Evolutionary conservation across 2,888 invertebrate species (phyloP).

Genomic region (Thymelicus acteon): DNA sequence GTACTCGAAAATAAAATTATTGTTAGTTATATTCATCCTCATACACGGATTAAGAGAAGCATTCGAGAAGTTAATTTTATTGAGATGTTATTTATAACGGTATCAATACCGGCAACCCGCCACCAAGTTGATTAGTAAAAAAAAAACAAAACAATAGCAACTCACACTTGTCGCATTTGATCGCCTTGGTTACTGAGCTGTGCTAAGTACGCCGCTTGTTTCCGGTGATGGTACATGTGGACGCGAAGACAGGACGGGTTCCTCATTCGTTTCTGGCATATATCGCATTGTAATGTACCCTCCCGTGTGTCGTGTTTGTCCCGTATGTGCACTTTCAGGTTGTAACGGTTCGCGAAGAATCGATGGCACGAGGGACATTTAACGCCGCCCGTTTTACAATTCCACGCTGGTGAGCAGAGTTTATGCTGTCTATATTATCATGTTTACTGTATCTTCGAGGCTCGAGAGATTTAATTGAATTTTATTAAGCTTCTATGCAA

Average conservation of each 20-base stretch:
- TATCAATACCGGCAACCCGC: neutral
- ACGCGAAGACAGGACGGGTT: constrained; percentile 87
- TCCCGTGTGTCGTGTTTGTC: constrained; percentile 89
- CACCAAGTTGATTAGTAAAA: constrained; percentile 18
- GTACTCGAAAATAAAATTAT: no score
- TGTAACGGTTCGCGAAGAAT: constrained; percentile 88
- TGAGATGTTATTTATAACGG: no score
- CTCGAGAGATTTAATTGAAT: neutral
- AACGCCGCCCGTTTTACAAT: constrained; percentile 82
- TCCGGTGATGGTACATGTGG: constrained; percentile 87
- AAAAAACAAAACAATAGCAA: constrained; percentile 12
- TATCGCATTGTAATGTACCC: constrained; percentile 87
- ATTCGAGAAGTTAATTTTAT: no score
- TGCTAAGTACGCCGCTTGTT: constrained; percentile 81
- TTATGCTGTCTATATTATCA: neutral
- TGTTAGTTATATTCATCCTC: no score
- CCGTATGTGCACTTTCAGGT: constrained; percentile 89
- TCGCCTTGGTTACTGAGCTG: constrained; percentile 67
- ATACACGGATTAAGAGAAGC: no score
- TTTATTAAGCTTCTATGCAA: no score
- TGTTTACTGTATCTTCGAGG: no score
- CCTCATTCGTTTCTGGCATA: constrained; percentile 88
- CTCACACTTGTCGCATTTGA: constrained; percentile 45
- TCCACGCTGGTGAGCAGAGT: constrained; percentile 62
- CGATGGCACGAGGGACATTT: constrained; percentile 87